Evolutionary conservation across 2,797 vertebrate genomes (phyloP).

Genomic region (Etheostoma nigrum): DNA sequence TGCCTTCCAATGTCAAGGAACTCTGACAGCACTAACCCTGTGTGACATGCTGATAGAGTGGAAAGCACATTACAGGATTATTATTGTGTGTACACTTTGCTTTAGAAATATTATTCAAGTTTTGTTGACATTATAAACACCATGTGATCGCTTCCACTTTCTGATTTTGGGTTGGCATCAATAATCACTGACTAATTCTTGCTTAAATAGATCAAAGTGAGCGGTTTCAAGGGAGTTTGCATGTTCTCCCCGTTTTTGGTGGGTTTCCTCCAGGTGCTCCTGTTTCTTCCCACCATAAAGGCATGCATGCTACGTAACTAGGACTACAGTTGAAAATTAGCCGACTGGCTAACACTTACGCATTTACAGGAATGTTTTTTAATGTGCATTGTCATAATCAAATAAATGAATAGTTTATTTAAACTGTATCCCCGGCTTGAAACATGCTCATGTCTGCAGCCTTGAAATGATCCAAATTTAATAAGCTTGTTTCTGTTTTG

Average conservation of each 20-base stretch:
- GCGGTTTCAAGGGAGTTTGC: neutral
- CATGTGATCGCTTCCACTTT: neutral
- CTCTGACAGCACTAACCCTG: conserved; percentile 5
- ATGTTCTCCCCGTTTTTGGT: too few relatives aligned
- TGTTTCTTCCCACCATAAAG: too few relatives aligned
- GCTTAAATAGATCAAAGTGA: neutral
- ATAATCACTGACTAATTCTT: neutral
- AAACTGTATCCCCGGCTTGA: neutral
- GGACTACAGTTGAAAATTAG: too few relatives aligned
- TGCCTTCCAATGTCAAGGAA: conserved; percentile 14
- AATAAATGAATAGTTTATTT: too few relatives aligned
- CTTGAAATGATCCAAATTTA: neutral
- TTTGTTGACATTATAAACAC: conserved; percentile 4
- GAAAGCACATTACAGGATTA: conserved; percentile 14
- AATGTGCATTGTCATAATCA: too few relatives aligned
- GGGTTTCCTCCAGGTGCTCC: too few relatives aligned
- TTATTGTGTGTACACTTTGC: neutral
- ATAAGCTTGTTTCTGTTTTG: conserved; percentile 3
- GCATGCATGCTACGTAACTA: too few relatives aligned
- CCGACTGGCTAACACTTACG: too few relatives aligned
- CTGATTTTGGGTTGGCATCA: neutral
- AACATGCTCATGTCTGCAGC: neutral
- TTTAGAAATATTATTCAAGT: neutral
- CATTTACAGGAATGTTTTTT: too few relatives aligned
- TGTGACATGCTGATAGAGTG: conserved; percentile 12